A percentile compares a stretch with the other conserved stretches of the same genome.
Conservation (phyloP, 2,888 invertebrate species). For the Pammene fasciana region DNA sequence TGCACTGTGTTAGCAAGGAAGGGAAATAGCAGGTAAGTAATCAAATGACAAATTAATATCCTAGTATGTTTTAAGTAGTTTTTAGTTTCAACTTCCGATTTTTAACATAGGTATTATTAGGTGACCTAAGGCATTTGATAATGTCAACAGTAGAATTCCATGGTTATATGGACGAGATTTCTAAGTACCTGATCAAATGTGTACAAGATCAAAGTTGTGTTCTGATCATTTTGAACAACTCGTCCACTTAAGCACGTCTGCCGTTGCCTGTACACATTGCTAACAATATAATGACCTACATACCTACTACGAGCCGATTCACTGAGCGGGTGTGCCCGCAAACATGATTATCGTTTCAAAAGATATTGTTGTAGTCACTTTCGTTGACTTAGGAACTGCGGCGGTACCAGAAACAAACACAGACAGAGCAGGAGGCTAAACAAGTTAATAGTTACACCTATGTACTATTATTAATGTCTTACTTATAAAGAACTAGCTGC, state of each 20-base stretch:
- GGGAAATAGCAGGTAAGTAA: no score
- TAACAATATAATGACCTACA: constrained; percentile 50
- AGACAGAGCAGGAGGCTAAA: constrained; percentile 1
- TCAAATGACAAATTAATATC: no score
- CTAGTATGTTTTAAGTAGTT: no score
- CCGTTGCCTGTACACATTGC: constrained; percentile 16
- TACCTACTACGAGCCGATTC: constrained; percentile 41
- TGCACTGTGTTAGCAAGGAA: no score
- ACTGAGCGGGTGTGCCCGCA: constrained; percentile 51
- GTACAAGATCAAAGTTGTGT: no score
- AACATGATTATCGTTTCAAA: constrained; percentile 54
- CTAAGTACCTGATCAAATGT: no score
- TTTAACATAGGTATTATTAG: no score
- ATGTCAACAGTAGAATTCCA: no score
- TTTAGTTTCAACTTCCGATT: no score
- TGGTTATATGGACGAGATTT: no score
- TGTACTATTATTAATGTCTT: background rate
- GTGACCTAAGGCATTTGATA: no score
- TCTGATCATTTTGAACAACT: no score
- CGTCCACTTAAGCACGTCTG: background rate
- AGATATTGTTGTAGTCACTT: constrained; percentile 50
- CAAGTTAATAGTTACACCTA: background rate
- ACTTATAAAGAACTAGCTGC: background rate
- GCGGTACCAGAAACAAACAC: constrained; percentile 1
- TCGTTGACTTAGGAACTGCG: constrained; percentile 14